phyloP scores from a whole-genome alignment of 2,113 vertebrate species.

The Gallinago undulata region DNA sequence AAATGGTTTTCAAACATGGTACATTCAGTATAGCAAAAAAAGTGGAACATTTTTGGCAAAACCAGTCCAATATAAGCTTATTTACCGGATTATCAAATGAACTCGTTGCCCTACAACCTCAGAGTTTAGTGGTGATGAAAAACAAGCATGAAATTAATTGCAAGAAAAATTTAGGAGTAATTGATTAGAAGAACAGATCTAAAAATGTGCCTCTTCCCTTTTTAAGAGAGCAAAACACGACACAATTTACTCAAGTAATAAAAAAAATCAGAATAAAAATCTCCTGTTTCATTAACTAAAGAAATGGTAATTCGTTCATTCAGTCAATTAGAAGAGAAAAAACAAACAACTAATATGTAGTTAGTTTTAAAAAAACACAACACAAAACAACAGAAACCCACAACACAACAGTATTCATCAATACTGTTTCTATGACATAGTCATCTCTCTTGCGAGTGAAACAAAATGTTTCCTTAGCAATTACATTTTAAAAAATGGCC shows the following conservation, averaged over 20 bases:
- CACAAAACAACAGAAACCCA: too few species aligned
- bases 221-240: not conserved
- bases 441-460: not conserved
- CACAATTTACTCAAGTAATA: not conserved
- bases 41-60: not conserved
- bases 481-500: not conserved
- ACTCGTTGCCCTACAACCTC: not conserved
- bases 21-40: accelerated
- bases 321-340: not conserved
- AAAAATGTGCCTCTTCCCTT: not conserved
- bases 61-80: not conserved
- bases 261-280: not conserved
- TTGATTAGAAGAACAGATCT: not conserved
- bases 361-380: too few species aligned
- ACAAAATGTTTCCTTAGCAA: not conserved
- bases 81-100: not conserved
- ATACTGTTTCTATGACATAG: not conserved
- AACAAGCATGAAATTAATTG: not conserved
- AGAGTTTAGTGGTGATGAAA: not conserved
- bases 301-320: not conserved
- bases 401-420: not conserved
- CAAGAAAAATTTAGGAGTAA: not conserved
- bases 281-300: not conserved
- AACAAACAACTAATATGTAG: not conserved
- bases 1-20: not conserved